Evolutionary conservation across 2,888 invertebrate species (phyloP).

Genomic region (Tortricodes alternella): DNA sequence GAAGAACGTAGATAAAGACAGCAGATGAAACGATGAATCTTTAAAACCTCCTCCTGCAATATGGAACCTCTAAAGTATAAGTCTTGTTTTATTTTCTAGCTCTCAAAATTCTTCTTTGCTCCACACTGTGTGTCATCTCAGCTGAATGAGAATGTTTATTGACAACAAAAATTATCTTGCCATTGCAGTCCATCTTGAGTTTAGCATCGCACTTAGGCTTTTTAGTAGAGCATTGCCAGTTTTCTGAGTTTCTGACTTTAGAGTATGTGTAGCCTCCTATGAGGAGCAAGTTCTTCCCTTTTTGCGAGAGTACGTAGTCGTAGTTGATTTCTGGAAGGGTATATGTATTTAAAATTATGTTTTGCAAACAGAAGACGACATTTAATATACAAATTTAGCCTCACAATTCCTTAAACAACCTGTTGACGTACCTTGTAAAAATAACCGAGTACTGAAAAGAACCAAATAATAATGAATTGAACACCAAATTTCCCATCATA

Average conservation of each 20-base stretch:
- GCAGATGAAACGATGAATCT: too few species aligned
- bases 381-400: too few species aligned
- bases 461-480: too few species aligned
- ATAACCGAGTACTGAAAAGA: too few species aligned
- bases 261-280: slow-evolving; percentile 37
- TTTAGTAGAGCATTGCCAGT: slow-evolving; percentile 24
- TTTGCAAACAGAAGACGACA: too few species aligned
- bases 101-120: slow-evolving; percentile 18
- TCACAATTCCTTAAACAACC: too few species aligned
- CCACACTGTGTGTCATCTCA: slow-evolving; percentile 6
- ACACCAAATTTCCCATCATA: too few species aligned
- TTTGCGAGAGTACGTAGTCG: slow-evolving; percentile 34
- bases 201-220: slow-evolving; percentile 35
- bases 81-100: slow-evolving; percentile 7
- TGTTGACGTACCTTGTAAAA: too few species aligned
- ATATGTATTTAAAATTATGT: too few species aligned
- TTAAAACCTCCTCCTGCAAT: too few species aligned
- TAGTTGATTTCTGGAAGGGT: slow-evolving; percentile 30
- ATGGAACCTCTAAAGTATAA: background rate
- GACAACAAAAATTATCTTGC: slow-evolving; percentile 28
- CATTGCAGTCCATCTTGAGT: slow-evolving; percentile 27
- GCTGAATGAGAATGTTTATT: slow-evolving; percentile 32
- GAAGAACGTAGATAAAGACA: too few species aligned
- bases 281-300: slow-evolving; percentile 34
- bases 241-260: slow-evolving; percentile 9